These are phyloP conservation scores for Mantis religiosa DNA, from an alignment of 2,888 invertebrate genomes.

Conservation along the genomic window DNA sequence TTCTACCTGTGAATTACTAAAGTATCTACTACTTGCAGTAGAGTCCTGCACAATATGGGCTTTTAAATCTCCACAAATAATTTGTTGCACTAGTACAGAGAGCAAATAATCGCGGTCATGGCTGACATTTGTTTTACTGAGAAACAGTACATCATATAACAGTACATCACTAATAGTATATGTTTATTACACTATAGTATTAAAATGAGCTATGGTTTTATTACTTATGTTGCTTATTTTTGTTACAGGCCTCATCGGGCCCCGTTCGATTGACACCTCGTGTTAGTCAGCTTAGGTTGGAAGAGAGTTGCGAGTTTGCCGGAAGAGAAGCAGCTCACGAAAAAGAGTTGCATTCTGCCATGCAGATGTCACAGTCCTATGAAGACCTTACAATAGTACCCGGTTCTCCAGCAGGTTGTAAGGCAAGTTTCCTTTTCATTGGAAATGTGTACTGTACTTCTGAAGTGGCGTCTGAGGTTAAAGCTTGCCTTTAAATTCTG, in stretches of 20 bases:
- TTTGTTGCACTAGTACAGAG: too few relatives aligned
- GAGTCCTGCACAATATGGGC: too few relatives aligned
- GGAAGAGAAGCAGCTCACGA: constrained; percentile 89
- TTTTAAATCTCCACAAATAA: too few relatives aligned
- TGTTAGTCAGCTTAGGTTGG: constrained; percentile 82
- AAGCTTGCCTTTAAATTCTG: too few relatives aligned
- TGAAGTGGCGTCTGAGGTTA: background rate
- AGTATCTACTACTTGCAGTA: too few relatives aligned
- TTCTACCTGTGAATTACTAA: too few relatives aligned
- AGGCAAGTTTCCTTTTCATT: background rate
- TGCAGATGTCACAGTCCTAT: constrained; percentile 93
- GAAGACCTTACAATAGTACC: constrained; percentile 62
- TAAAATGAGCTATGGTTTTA: too few relatives aligned
- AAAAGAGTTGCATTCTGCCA: constrained; percentile 82
- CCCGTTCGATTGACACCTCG: constrained; percentile 70
- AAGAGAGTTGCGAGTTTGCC: constrained; percentile 74
- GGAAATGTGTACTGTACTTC: background rate
- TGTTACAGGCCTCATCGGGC: constrained; percentile 13
- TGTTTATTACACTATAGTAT: too few relatives aligned
- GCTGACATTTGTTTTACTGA: too few relatives aligned
- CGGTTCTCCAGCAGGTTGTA: background rate
- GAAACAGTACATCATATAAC: too few relatives aligned
- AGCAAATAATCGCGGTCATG: too few relatives aligned
- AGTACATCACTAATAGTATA: too few relatives aligned
- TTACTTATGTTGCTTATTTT: background rate